Base-by-base conservation (phyloP, 2,888 invertebrate genomes). In the Omphaloscelis lunosa region DNA sequence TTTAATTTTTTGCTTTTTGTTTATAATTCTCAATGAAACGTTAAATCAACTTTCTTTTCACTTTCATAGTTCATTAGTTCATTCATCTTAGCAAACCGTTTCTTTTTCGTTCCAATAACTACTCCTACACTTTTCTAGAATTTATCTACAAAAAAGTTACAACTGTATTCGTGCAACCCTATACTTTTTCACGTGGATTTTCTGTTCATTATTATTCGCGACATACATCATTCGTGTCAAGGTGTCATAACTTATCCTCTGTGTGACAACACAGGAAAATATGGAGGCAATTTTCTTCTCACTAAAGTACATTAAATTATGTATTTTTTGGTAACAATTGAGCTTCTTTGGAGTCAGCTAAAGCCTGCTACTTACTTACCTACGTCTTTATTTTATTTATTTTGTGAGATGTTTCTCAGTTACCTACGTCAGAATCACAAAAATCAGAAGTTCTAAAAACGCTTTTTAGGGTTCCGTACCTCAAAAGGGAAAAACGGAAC, bases 211-310 rank as follows among this genome's bases (percentile, higher is more conserved):
- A 77, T 80, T 74, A 75, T 79, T 72, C 77, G 72, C 56, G 71
- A 77, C 73, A 77, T 89, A 81, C 69, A 87, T 87, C 88, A 87
- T 73, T 56, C 72, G 45, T 79, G 86, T 81, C 80, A 67, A 66
- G 66, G 51, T 75, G 84, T 81, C 88, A 81, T n/a, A 41, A 72
- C 51, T 27, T 53, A 66, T 75, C 63, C 29, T 20, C 15, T 39
- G 56, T 72, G 83, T 84, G 89, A 89, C 88, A 87, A 71, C 56
- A 12, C 11, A n/a, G 12, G 34, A 8, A 88, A 70, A 80, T 75
- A 79, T 73, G 51, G 48, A n/a, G 39, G 75, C 74, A 88, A 77
- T 86, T 83, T 88, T 72, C 51, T 45, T 62, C 17, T 61, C 39
- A 41, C 12, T 56, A 65, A 70, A 77, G 45, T 48, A 56, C 17